Evolutionary conservation across 2,797 vertebrate species (phyloP).

Genomic region (Pipistrellus kuhlii): DNA sequence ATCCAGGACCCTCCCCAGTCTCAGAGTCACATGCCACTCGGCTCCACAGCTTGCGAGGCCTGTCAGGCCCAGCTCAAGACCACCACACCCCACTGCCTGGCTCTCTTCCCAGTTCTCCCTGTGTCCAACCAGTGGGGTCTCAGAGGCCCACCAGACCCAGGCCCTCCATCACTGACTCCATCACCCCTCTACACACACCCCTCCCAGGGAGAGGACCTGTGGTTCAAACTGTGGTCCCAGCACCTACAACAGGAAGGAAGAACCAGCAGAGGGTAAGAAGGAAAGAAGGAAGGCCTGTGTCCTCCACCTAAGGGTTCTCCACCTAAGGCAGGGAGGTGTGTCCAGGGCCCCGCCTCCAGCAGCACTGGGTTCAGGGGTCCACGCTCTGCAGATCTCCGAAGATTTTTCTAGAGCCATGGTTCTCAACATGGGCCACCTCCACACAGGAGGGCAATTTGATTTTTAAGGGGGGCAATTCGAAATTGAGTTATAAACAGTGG

Average conservation of each 20-base stretch:
- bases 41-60: neutral
- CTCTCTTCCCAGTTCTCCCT: rapidly evolving
- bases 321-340: neutral
- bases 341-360: neutral
- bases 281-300: neutral
- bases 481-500: no score
- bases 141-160: neutral
- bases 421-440: no score
- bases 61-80: rapidly evolving
- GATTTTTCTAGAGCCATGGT: neutral
- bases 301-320: neutral
- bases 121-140: neutral
- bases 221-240: neutral
- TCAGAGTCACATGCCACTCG: neutral
- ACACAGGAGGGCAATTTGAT: no score
- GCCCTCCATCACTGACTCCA: neutral
- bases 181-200: neutral
- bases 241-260: neutral
- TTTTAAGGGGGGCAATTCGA: no score
- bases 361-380: neutral
- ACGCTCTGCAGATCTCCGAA: neutral
- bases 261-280: neutral
- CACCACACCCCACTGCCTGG: neutral
- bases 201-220: neutral
- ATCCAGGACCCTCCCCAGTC: neutral